Evolutionary conservation across 2,888 invertebrate species (phyloP).

Genomic region (Resseliella maxima): DNA sequence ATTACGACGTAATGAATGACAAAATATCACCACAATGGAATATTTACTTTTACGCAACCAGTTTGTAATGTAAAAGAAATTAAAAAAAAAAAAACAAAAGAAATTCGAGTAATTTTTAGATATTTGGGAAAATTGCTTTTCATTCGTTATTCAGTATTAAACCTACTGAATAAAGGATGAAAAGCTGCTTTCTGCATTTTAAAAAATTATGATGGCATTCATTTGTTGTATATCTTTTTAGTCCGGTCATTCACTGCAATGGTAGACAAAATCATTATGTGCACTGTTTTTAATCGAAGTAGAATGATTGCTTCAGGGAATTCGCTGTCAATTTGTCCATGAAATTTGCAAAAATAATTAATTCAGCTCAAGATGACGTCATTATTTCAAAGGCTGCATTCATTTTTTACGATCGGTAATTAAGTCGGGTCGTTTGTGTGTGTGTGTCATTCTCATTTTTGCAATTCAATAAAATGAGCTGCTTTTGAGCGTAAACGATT

Average conservation of each 20-base stretch:
- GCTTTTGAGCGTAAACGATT: neutral
- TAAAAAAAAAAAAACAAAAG: neutral
- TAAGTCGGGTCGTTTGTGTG: neutral
- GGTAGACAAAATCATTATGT: neutral
- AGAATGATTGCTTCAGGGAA: neutral
- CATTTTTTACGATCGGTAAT: constrained; percentile 37
- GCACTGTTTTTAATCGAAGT: neutral
- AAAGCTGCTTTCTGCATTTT: neutral
- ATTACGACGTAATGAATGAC: neutral
- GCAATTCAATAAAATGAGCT: neutral
- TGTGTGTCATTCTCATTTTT: neutral
- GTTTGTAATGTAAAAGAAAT: neutral
- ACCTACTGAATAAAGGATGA: too few species aligned
- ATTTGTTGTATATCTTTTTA: neutral
- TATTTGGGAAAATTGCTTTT: neutral
- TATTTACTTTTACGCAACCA: neutral
- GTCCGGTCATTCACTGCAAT: neutral
- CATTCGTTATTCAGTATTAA: neutral
- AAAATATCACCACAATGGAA: neutral
- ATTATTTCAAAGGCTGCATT: constrained; percentile 16
- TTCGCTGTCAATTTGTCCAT: neutral
- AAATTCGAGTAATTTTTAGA: neutral
- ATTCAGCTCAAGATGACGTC: neutral
- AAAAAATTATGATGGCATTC: too few species aligned
- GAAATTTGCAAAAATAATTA: constrained; percentile 35